Evolutionary conservation across 1,140 invertebrate genomes (phyloP), one percentile per base, ranked within the genome.

Genomic region (Dryas iulia): DNA sequence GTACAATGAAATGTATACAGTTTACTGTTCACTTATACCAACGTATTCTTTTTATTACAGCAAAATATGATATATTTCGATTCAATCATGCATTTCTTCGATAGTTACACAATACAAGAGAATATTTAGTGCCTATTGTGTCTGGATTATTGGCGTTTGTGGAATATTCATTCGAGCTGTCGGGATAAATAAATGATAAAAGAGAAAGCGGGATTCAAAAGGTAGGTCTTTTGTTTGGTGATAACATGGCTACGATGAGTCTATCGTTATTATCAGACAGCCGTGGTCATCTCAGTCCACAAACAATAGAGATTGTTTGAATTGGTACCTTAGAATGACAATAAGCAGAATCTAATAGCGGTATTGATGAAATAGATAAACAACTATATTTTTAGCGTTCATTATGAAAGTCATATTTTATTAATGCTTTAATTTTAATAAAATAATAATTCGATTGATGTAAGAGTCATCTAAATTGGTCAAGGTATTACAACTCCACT

Each of bases 201-300:
- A 83, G 78, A 77, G 81, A 86, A 86, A 84, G 84, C 79, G 71
- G 61, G 79, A 82, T 81, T 73, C 73, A 83, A 81, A 73, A 77
- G 76, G 73, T 72, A 31, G 39, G 31, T 71, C 66, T 24, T 83
- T 84, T 86, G 84, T 84, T 77, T 76, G 77, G 31, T 65, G 61
- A 18, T 47, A 21, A n/a, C 33, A 35, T 73, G 63, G 72, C 77
- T 86, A 77, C 30, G 59, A 58, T 35, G 28, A 64, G 56, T 35
- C 64, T 65, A 47, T 60, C 57, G 35, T 85, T 83, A 79, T 79
- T 76, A 72, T 76, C 76, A 72, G 74, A 79, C 74, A 60, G 61
- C 60, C 71, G 74, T 69, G 75, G 72, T 74, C 72, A 72, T 77
- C 74, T 76, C 73, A 77, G 76, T 58, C 56, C 63, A 60, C 52